Evolutionary conservation across 1,140 invertebrate genomes (phyloP).

Genomic region (Aphelinus certus): DNA sequence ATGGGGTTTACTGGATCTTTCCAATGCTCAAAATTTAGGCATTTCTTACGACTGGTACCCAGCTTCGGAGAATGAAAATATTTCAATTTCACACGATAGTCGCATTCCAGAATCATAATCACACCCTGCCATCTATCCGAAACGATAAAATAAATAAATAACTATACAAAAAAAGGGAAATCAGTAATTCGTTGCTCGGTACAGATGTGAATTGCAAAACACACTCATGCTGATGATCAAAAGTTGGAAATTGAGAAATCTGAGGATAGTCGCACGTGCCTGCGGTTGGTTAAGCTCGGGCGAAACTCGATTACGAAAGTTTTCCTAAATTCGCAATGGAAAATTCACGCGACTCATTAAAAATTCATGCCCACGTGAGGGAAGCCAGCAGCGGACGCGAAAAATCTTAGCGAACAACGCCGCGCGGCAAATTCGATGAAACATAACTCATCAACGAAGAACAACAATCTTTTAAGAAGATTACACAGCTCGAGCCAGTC

Average conservation of each 20-base stretch:
- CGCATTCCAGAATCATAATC: too few relatives aligned
- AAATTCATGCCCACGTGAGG: conserved; percentile 28
- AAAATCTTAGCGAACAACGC: conserved; percentile 7
- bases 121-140: too few relatives aligned
- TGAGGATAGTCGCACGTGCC: conserved; percentile 7
- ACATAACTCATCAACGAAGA: conserved; percentile 20
- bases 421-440: background rate
- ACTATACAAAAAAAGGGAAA: too few relatives aligned
- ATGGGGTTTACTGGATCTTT: too few relatives aligned
- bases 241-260: background rate
- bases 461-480: conserved; percentile 9
- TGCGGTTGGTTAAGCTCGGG: conserved; percentile 9
- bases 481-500: background rate
- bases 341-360: conserved; percentile 26
- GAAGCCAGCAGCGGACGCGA: background rate
- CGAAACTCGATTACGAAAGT: conserved; percentile 31
- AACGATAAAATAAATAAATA: too few relatives aligned
- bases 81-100: too few relatives aligned
- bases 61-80: too few relatives aligned
- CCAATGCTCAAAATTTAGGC: too few relatives aligned
- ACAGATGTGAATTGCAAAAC: too few relatives aligned
- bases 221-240: too few relatives aligned
- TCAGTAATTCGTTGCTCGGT: too few relatives aligned
- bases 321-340: conserved; percentile 35
- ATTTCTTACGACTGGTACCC: too few relatives aligned